A percentile compares a stretch with the other conserved stretches of the same genome.
phyloP scores from a whole-genome alignment of 1,140 invertebrate genomes.

The Dendrolimus kikuchii region DNA sequence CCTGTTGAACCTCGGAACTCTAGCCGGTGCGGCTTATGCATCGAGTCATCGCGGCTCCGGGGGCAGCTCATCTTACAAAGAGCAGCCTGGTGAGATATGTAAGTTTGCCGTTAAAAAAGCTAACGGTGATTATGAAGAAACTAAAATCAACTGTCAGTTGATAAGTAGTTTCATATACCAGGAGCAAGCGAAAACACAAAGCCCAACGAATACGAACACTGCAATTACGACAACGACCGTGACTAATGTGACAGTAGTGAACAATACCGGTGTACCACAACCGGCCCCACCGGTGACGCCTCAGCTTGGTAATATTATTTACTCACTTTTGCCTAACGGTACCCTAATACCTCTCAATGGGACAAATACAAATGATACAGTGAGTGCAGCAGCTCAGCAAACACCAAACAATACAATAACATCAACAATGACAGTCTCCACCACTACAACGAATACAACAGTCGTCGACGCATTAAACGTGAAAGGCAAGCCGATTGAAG shows the following conservation, averaged over 20 bases:
- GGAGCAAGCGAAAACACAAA: slow-evolving; percentile 35
- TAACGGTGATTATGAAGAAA: slow-evolving; percentile 61
- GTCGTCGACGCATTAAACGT: slow-evolving; percentile 49
- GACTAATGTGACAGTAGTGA: slow-evolving; percentile 49
- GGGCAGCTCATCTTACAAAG: slow-evolving; percentile 24
- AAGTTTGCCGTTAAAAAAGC: slow-evolving; percentile 56
- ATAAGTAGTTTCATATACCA: slow-evolving; percentile 54
- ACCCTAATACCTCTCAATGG: slow-evolving; percentile 45
- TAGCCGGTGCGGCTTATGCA: slow-evolving; percentile 46
- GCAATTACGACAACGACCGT: slow-evolving; percentile 37
- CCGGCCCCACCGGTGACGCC: slow-evolving; percentile 5
- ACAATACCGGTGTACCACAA: slow-evolving; percentile 18
- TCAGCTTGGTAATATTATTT: slow-evolving; percentile 20
- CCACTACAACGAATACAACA: slow-evolving; percentile 52
- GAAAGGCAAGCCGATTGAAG: slow-evolving; percentile 48
- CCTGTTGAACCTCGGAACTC: slow-evolving; percentile 52
- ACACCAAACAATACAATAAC: slow-evolving; percentile 17
- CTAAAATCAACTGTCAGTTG: slow-evolving; percentile 55
- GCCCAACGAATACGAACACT: slow-evolving; percentile 30
- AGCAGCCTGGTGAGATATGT: slow-evolving; percentile 49
- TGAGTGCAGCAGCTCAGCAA: slow-evolving; percentile 15
- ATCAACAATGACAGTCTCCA: slow-evolving; percentile 38
- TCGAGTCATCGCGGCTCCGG: slow-evolving; percentile 19
- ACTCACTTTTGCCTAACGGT: slow-evolving; percentile 46
- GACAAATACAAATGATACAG: slow-evolving; percentile 22